phyloP scores from a whole-genome alignment of 30 jellyfish, hydroid and myxozoan genomes.

The Pelagia noctiluca region DNA sequence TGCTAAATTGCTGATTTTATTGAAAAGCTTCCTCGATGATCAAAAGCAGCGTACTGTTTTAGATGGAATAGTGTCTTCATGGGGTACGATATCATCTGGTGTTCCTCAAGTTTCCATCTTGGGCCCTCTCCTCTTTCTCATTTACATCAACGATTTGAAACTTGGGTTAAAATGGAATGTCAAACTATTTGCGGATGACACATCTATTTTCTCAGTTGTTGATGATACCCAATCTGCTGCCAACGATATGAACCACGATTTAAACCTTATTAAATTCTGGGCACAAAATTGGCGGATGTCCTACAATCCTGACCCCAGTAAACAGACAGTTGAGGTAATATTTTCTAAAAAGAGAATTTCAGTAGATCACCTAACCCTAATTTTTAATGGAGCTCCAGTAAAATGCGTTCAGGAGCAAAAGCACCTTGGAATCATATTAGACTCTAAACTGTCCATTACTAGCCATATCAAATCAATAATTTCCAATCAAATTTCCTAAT shows the following conservation, averaged over 20 bases:
- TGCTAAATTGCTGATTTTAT: not conserved
- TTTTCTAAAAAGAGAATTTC: not conserved
- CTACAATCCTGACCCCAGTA: conserved; percentile 17
- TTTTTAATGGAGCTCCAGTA: conserved; percentile 15
- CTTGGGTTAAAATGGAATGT: conserved; percentile 9
- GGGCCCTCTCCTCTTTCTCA: conserved; percentile 7
- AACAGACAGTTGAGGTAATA: conserved; percentile 21
- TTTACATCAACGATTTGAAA: not conserved
- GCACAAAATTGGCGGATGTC: conserved; percentile 41
- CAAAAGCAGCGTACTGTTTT: conserved; percentile 14
- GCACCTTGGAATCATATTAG: conserved; percentile 27
- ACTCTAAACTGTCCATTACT: conserved; percentile 10
- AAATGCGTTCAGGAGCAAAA: not conserved
- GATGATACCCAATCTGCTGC: not conserved
- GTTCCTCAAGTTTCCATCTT: conserved; percentile 25
- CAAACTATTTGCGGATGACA: conserved; percentile 31
- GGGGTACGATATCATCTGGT: conserved; percentile 6
- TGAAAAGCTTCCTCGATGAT: conserved; percentile 27
- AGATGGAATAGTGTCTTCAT: not conserved
- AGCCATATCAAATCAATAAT: conserved; percentile 7
- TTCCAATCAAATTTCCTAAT: too few relatives aligned
- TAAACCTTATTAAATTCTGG: conserved; percentile 14
- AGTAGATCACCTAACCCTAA: conserved; percentile 7
- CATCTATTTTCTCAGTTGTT: conserved; percentile 11
- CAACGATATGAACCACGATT: conserved; percentile 5